Base-by-base conservation (phyloP, 2,797 vertebrate species). In the Anguilla megastoma region DNA sequence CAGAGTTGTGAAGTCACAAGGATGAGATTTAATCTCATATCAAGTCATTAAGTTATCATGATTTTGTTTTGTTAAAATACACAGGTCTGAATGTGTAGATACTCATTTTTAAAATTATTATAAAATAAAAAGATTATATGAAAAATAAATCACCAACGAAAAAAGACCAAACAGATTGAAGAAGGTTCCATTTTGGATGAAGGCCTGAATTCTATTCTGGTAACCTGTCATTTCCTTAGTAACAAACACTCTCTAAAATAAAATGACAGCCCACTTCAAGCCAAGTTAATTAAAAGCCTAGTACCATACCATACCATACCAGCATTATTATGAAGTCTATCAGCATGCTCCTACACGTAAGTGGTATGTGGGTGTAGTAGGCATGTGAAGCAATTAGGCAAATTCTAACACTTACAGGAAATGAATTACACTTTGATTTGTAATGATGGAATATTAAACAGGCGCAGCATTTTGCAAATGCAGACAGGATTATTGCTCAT, bases 341-440 rank as follows among this genome's bases (percentile, higher is more conserved):
- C 92, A 88, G 89, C 86, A 48, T 87, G 50, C 82, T 21, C 84
- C 90, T 90, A 83, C 87, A 90, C 89, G 85, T 87, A 85, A 91
- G 90, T 89, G 90, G 91, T 7, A 63, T 71, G 79, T 4, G 58
- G 82, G 88, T 89, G 86, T 18, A 90, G 89, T 86, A 79, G 90
- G 90, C 89, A 92, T 83, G 84, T 90, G 92, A 88, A 86, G 87
- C 92, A 94, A 94, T 94, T 93, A 94, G 89, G 89, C 89, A 80
- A 92, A 92, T 93, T 92, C 89, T 90, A 91, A 93, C 92, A 90
- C 92, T 91, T 93, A 94, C 94, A 92, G 93, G 88, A 87, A 91
- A 93, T 94, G 91, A 95, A 95, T 93, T 94, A 90, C 90, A 88
- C 90, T 92, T 93, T 92, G 91, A 92, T 94, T 93, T 93, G 87